These are phyloP conservation scores for Antennarius striatus DNA, from an alignment of 2,113 vertebrate species.

Conservation along the genomic window DNA sequence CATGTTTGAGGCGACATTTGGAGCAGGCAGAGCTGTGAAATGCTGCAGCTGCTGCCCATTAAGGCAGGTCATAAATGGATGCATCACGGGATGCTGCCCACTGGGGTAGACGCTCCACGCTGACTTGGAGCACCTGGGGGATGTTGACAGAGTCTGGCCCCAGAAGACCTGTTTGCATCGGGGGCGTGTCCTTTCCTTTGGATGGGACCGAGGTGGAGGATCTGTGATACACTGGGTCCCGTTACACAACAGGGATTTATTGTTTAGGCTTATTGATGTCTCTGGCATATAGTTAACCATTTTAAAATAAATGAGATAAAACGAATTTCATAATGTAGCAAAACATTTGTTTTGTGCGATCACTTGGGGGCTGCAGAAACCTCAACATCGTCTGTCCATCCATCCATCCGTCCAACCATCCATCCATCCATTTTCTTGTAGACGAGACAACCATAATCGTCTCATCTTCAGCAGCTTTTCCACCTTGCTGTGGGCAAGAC, in stretches of 20 bases:
- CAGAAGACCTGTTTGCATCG: background rate
- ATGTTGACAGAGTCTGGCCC: constrained; percentile 20
- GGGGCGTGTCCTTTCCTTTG: background rate
- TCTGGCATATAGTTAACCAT: too few species aligned
- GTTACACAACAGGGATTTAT: background rate
- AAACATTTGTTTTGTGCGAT: too few species aligned
- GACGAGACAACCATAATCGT: too few species aligned
- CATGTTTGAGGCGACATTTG: constrained; percentile 1
- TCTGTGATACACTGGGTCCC: background rate
- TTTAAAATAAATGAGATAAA: too few species aligned
- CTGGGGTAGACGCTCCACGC: constrained; percentile 6
- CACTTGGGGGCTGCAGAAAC: too few species aligned
- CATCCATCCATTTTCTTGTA: too few species aligned
- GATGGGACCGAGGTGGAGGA: background rate
- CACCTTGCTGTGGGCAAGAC: too few species aligned
- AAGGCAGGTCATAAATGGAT: constrained; percentile 19
- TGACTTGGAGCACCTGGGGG: constrained; percentile 25
- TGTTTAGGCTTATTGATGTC: too few species aligned
- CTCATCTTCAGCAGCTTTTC: too few species aligned
- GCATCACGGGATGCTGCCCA: constrained; percentile 3
- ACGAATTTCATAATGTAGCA: too few species aligned
- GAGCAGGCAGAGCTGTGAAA: constrained; percentile 7
- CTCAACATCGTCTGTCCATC: too few species aligned
- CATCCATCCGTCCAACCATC: too few species aligned
- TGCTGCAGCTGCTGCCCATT: constrained; percentile 38